Evolutionary conservation across 2,888 invertebrate genomes (phyloP), one percentile per base, ranked within the genome.

Genomic region (Pandemis cinnamomeana): DNA sequence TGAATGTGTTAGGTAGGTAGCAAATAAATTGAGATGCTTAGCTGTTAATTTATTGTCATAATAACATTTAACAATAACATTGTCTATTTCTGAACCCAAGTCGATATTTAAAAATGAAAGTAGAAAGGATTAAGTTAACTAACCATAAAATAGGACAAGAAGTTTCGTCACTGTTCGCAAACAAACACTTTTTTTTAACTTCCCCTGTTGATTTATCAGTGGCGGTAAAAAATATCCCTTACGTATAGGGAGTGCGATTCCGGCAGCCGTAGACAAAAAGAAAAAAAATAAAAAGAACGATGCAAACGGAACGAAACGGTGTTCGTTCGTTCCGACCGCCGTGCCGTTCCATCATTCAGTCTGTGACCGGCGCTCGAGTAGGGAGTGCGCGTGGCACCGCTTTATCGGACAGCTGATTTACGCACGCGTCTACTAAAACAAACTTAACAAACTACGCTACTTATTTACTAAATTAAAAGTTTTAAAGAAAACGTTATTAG

Each of bases 401-500:
- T 77, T 66, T 48, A 77, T 79, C 79, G 71, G 84, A 84, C 89
- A 88, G 87, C 89, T 87, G 87, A 86, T 88, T 27, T 85, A 83
- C 84, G 82, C 80, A 89, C 90, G 91, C 92, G 91, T 15, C 55
- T 55, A 88, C 81, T 80, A 76, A 77, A 83, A 81, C 86, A 85
- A 80, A 82, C 73, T 80, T 72, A 83, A 81, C 86, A 85, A 80
- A 82, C 73, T 80, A 72, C 75, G 76, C 77, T 78, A 80, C 76
- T 77, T 75, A 78, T 13, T 48, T 77, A 75, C 27, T 71, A 79
- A 77, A 77, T 72, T 58, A 61, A 73, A 68, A 76, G 76, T 51
- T 75, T 53, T 48, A 77, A 80, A 80, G 41, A 62, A 62, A 41
- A 70, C 67, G 61, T 71, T 67, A 41, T 15, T 44, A 42, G 42